Conservation (phyloP, 2,113 vertebrate genomes). For the Spermophilus dauricus region DNA sequence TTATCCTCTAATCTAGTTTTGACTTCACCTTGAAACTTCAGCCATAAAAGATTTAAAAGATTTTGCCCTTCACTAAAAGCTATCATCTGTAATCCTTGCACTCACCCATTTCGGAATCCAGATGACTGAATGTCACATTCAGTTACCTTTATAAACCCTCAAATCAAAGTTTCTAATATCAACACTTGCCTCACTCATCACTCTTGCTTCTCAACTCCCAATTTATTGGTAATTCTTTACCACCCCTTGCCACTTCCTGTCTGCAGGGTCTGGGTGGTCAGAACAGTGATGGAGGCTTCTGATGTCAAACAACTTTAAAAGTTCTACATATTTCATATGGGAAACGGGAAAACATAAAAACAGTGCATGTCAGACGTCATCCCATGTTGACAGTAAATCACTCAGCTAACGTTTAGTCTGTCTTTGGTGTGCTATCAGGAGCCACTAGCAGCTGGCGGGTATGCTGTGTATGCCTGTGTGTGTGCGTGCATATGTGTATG, state of each 20-base stretch:
- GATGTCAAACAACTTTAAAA: slow-evolving; percentile 75
- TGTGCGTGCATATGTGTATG: neutral
- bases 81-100: slow-evolving; percentile 80
- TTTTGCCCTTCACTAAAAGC: slow-evolving; percentile 80
- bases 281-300: slow-evolving; percentile 57
- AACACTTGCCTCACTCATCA: slow-evolving; percentile 74
- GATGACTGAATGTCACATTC: slow-evolving; percentile 80
- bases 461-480: neutral
- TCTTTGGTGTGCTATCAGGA: slow-evolving; percentile 59
- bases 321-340: slow-evolving; percentile 74
- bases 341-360: slow-evolving; percentile 77
- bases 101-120: slow-evolving; percentile 76
- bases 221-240: slow-evolving; percentile 78
- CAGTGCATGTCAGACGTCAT: slow-evolving; percentile 77
- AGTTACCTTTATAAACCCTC: slow-evolving; percentile 80
- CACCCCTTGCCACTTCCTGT: slow-evolving; percentile 67
- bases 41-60: slow-evolving; percentile 85
- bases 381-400: slow-evolving; percentile 76
- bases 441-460: neutral
- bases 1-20: slow-evolving; percentile 83
- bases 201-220: slow-evolving; percentile 72
- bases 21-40: slow-evolving; percentile 82
- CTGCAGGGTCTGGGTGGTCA: slow-evolving; percentile 56
- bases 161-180: slow-evolving; percentile 83
- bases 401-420: slow-evolving; percentile 60